Evolutionary conservation across 2,113 vertebrate species (phyloP), one percentile per base, ranked within the genome.

Genomic region (Struthio camelus): DNA sequence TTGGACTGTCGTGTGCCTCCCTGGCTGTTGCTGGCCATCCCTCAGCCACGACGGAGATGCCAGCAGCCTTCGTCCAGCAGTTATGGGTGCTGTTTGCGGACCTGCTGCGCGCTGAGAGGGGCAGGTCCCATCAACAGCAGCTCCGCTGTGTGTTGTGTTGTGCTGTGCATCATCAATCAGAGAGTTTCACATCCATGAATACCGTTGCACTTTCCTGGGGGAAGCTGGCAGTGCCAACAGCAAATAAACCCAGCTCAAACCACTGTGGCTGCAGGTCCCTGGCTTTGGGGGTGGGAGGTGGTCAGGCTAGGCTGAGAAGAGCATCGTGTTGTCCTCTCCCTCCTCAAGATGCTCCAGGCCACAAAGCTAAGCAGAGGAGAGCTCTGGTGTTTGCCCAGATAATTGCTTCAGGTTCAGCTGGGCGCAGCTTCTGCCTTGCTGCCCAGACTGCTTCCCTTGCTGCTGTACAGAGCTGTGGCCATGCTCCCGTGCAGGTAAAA

Each of bases 191-290:
- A 67, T 70, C 80, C 69, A 15, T 12, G 11, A 59, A 81, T 30
- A n/a, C 58, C 1, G 1, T 51, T 10, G 1, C 3, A 36, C 85
- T 94, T 85, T 97, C 77, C 69, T n/a, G 66, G 69, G 58, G 58
- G 78, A 96, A 90, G 86, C 92, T 69, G 65, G 66, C 80, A 80
- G 84, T 91, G 78, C 92, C 87, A 96, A 84, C 65, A 67, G 67
- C 73, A 90, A 97, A 97, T 97, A 97, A 97, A 97, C 58, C 64
- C 67, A 80, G 69, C 65, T 96, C 71, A 90, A 90, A 89, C 80
- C 79, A 42, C 46, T 59, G 73, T 64, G 84, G 34, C 62, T 86
- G 24, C 64, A 12, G 23, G 70, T 85, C 46, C 40, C 59, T 95
- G 54, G 19, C 56, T 84, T 16, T 30, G 65, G 36, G 48, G 8